A percentile compares a stretch with the other conserved stretches of the same genome.
phyloP scores from a whole-genome alignment of 64 coral and sea anemone species.

The Stichodactyla mertensii region DNA sequence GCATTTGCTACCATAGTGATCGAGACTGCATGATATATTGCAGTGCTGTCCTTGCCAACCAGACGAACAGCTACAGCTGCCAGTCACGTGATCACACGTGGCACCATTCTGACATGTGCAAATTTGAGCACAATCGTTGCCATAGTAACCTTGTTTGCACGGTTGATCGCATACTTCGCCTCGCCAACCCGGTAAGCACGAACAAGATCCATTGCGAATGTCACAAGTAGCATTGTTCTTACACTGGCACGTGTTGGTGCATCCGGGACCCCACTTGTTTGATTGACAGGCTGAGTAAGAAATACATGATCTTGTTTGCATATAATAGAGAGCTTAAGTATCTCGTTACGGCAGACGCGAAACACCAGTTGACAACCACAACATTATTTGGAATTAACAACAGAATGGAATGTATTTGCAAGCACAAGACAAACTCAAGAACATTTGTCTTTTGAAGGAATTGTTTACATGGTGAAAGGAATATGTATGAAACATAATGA shows the following conservation, averaged over 20 bases:
- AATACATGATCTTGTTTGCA: not conserved
- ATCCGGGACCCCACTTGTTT: constrained; percentile 17
- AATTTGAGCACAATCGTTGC: not conserved
- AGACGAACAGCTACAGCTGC: constrained; percentile 40
- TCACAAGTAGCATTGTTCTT: constrained; percentile 16
- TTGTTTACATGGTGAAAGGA: too few species aligned
- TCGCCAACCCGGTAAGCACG: constrained; percentile 21
- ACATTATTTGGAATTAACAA: not conserved
- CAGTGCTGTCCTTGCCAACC: constrained; percentile 68
- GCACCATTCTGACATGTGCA: constrained; percentile 24
- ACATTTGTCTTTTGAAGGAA: too few species aligned
- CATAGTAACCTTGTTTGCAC: constrained; percentile 34
- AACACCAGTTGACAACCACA: not conserved
- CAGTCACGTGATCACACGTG: constrained; percentile 71
- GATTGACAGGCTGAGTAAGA: not conserved
- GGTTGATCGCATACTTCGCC: not conserved
- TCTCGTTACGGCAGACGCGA: too few species aligned
- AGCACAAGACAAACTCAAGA: too few species aligned
- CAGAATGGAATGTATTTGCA: not conserved
- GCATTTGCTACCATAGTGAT: constrained; percentile 45
- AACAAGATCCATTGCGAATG: not conserved
- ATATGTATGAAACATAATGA: too few species aligned
- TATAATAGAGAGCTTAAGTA: too few species aligned
- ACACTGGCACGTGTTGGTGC: constrained; percentile 19
- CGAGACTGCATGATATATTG: constrained; percentile 23